A percentile compares a stretch with the other conserved stretches of the same genome.
phyloP scores from a whole-genome alignment of 1,140 invertebrate genomes.

The Tribolium castaneum region DNA sequence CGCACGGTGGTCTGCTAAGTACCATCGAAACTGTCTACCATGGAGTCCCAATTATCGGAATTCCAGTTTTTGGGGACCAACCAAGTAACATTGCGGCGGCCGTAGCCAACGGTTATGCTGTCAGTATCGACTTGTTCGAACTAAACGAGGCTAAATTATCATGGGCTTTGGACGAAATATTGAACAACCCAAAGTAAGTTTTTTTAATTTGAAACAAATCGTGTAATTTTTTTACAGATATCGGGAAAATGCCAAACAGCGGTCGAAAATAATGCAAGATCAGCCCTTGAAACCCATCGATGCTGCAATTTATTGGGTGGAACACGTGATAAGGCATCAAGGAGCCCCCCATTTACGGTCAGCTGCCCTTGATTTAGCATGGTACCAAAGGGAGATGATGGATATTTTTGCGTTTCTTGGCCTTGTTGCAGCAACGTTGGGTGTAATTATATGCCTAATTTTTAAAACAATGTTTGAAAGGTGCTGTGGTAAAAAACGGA shows the following conservation, averaged over 20 bases:
- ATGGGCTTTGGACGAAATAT: slow-evolving; percentile 23
- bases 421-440: background rate
- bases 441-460: background rate
- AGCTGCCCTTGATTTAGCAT: slow-evolving; percentile 37
- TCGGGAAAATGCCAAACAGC: slow-evolving; percentile 47
- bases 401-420: background rate
- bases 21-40: slow-evolving; percentile 76
- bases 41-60: slow-evolving; percentile 76
- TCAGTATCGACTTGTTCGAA: slow-evolving; percentile 55
- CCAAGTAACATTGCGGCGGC: slow-evolving; percentile 66
- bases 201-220: slow-evolving; percentile 64
- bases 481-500: too few relatives aligned
- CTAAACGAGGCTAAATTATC: slow-evolving; percentile 50
- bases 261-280: slow-evolving; percentile 52
- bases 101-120: slow-evolving; percentile 64
- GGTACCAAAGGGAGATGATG: slow-evolving; percentile 40
- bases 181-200: slow-evolving; percentile 35
- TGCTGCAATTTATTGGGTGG: slow-evolving; percentile 58
- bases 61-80: slow-evolving; percentile 78
- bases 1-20: slow-evolving; percentile 78
- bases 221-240: slow-evolving; percentile 71
- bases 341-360: slow-evolving; percentile 60
- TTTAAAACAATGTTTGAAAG: background rate
- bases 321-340: slow-evolving; percentile 55
- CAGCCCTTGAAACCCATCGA: slow-evolving; percentile 49